Evolutionary conservation across 2,888 invertebrate genomes (phyloP).

Genomic region (Coecobrya sp.): DNA sequence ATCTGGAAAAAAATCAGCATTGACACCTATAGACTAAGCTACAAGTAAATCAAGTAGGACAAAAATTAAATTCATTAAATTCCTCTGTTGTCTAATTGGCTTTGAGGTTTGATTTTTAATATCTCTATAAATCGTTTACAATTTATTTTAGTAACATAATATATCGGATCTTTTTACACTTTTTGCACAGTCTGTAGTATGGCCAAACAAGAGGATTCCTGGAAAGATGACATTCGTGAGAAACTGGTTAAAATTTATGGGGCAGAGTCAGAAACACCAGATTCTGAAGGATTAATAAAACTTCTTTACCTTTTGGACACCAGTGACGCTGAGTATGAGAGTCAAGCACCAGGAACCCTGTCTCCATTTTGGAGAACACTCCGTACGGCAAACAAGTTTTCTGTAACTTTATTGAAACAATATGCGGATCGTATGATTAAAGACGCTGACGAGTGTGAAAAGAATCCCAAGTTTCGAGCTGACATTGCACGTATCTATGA

Average conservation of each 20-base stretch:
- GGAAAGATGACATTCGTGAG: background rate
- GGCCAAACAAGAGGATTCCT: background rate
- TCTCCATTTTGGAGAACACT: constrained; percentile 66
- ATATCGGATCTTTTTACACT: too few species aligned
- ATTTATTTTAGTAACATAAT: too few species aligned
- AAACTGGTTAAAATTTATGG: constrained; percentile 12
- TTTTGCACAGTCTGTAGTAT: too few species aligned
- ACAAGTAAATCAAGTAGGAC: too few species aligned
- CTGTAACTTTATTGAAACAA: background rate
- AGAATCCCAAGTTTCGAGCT: constrained; percentile 12
- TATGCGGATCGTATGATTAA: constrained; percentile 54
- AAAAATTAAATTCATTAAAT: too few species aligned
- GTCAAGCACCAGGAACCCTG: background rate
- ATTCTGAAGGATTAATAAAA: background rate
- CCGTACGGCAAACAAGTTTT: background rate
- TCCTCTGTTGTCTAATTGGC: too few species aligned
- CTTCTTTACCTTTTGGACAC: background rate
- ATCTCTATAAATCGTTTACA: too few species aligned
- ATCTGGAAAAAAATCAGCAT: too few species aligned
- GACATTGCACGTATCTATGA: constrained; percentile 24
- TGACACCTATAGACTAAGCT: too few species aligned
- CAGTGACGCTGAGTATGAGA: background rate
- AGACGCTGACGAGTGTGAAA: constrained; percentile 31
- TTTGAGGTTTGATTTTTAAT: too few species aligned
- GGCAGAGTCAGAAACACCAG: background rate